These are phyloP conservation scores for Apolygus lucorum DNA, from an alignment of 1,140 invertebrate species.

Conservation along the genomic window DNA sequence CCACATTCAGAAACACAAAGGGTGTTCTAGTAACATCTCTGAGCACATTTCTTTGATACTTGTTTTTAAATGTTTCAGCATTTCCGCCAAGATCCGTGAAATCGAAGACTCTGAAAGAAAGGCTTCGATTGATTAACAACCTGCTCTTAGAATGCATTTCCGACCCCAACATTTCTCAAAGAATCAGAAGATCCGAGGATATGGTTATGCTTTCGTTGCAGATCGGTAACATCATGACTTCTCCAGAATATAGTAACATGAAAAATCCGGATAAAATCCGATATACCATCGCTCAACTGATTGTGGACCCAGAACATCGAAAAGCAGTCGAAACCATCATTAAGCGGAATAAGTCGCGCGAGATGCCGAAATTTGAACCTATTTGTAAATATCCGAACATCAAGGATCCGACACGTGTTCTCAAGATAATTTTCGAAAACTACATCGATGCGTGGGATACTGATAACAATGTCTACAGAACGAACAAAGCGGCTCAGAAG, in stretches of 20 bases:
- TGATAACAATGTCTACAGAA: neutral
- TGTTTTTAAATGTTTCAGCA: neutral
- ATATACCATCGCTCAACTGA: neutral
- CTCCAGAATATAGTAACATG: neutral
- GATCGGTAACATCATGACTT: neutral
- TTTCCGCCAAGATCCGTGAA: neutral
- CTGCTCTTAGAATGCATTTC: neutral
- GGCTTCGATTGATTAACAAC: neutral
- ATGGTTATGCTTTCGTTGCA: neutral
- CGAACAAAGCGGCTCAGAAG: neutral
- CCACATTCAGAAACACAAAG: neutral
- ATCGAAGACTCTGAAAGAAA: neutral
- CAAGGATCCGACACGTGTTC: neutral
- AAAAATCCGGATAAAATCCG: neutral
- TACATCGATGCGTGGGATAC: neutral
- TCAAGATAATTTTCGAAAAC: neutral
- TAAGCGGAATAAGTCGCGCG: neutral
- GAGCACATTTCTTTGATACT: neutral
- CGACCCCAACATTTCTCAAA: neutral
- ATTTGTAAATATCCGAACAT: neutral
- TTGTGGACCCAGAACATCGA: neutral
- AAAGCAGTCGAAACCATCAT: neutral
- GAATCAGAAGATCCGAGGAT: neutral
- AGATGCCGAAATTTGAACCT: neutral
- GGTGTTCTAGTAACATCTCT: no score